Evolutionary conservation across 2,797 vertebrate genomes (phyloP), one percentile per base, ranked within the genome.

Genomic region (Darevskia nairensis): DNA sequence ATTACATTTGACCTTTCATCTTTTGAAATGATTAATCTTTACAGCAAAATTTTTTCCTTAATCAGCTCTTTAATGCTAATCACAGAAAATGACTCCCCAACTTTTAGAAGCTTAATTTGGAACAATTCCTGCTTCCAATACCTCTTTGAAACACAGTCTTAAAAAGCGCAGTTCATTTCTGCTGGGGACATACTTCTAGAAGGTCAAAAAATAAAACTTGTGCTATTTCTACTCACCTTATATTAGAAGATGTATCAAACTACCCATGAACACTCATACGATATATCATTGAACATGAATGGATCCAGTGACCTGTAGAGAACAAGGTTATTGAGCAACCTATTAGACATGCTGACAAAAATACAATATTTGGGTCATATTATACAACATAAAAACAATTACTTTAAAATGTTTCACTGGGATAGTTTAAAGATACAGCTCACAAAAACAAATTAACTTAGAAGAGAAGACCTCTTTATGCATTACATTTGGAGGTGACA

Each of bases 311-410:
- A 93, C 91, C 94, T 94, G 93, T 79, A 94, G 88, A 93, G 86
- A 95, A 93, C 89, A 95, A 93, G 92, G 88, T 88, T 91, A 93
- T 84, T 89, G 85, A 94, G 88, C 87, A 95, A 90, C 94, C 92
- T 90, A 95, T 94, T 95, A 96, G 94, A 95, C 92, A 94, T 94
- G 89, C 93, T 95, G 94, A 94, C 94, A 94, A 94, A 96, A 95
- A 23, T 92, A 94, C 90, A 94, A 89, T 94, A 95, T 95, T 95
- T 95, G 94, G 94, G 93, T 92, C 94, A 93, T 90, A 94, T 91
- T 93, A 87, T 94, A 89, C 90, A 93, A 94, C 91, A 92, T 93
- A 94, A 95, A 95, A 93, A 94, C 88, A 95, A 94, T 94, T 93
- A 93, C 91, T 82, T 94, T 89, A 84, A 81, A 85, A 94, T 91